These are phyloP conservation scores for Larimichthys crocea DNA, from an alignment of 2,113 vertebrate genomes.

Conservation along the genomic window DNA sequence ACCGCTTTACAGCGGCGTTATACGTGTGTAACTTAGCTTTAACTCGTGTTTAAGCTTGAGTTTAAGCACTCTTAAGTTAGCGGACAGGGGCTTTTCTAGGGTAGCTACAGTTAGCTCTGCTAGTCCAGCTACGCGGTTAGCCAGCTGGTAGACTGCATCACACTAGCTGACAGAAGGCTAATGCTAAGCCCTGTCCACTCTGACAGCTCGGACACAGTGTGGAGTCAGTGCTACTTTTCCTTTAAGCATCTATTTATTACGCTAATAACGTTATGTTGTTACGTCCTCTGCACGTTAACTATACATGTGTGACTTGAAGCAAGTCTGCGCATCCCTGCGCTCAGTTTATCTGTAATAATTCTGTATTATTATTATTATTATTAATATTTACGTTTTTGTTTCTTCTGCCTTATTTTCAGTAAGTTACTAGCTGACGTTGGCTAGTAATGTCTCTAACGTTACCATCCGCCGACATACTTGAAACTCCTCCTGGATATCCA, in stretches of 20 bases:
- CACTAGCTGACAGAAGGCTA: conserved; percentile 21
- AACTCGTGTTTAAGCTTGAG: not conserved
- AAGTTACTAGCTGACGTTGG: conserved; percentile 71
- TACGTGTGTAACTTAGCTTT: not conserved
- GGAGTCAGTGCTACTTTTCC: not conserved
- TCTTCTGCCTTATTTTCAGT: conserved; percentile 48
- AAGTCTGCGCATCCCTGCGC: not conserved
- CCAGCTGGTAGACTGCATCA: conserved; percentile 30
- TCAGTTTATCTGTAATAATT: not conserved
- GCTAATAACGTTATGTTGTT: not conserved
- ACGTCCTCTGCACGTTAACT: not conserved
- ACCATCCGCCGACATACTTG: conserved; percentile 92
- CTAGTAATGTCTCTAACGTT: conserved; percentile 86
- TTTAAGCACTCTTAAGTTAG: not conserved
- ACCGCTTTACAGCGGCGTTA: not conserved
- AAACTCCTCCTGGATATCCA: conserved; percentile 93
- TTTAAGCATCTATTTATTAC: not conserved
- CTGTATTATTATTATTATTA: not conserved
- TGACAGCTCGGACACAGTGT: conserved; percentile 20
- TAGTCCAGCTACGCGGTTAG: conserved; percentile 41
- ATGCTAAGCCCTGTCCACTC: not conserved
- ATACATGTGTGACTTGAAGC: not conserved
- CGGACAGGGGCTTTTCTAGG: not conserved
- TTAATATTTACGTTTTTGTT: no score
- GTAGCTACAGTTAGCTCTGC: conserved; percentile 33